phyloP scores from a whole-genome alignment of 2,888 invertebrate species.

The Diabrotica balteata region DNA sequence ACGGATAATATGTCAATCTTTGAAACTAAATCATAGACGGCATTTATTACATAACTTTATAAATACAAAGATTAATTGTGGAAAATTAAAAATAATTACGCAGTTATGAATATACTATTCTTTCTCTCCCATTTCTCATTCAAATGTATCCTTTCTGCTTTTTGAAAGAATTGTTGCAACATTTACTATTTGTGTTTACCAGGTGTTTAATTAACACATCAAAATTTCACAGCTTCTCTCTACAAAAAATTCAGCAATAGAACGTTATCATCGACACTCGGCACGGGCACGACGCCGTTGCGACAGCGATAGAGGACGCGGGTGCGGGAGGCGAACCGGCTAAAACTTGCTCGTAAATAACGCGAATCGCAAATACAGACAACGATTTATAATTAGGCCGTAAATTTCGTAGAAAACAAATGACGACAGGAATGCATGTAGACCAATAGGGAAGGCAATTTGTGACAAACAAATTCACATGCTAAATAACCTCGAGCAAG shows the following conservation, averaged over 20 bases:
- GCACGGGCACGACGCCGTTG: background rate
- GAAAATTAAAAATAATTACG: too few species aligned
- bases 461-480: constrained; percentile 58
- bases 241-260: background rate
- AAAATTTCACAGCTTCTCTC: too few species aligned
- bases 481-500: constrained; percentile 49
- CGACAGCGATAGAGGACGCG: background rate
- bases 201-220: too few species aligned
- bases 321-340: constrained; percentile 18
- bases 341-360: constrained; percentile 48
- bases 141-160: too few species aligned
- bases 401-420: constrained; percentile 59
- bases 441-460: constrained; percentile 60
- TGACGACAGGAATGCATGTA: constrained; percentile 61
- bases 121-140: too few species aligned
- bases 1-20: too few species aligned
- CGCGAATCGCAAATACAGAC: constrained; percentile 53
- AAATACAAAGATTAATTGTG: too few species aligned
- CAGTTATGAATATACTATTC: too few species aligned
- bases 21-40: too few species aligned
- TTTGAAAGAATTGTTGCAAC: too few species aligned
- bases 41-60: too few species aligned
- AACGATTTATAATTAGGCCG: constrained; percentile 59
- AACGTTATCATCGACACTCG: background rate
- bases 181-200: too few species aligned